Base-by-base conservation (phyloP, 1,140 invertebrate species). In the Drusus annulatus region DNA sequence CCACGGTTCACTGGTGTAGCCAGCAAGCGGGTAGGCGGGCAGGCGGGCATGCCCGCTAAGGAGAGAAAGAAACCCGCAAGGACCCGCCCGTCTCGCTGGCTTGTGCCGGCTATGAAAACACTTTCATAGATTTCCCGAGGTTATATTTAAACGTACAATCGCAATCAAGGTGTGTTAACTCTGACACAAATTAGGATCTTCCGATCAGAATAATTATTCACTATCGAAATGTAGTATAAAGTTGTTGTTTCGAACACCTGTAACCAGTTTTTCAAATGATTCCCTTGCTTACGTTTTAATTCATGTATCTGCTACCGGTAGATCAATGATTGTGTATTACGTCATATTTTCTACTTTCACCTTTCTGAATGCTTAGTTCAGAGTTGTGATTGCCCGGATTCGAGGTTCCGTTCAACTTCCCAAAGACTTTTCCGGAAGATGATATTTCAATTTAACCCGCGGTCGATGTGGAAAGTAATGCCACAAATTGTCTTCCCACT, bases 391-490 rank as follows among this genome's bases (percentile, higher is more conserved):
- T n/a, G 62, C 45, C 13, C 58, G 58, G 17, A 60, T 60, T 60
- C 23, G 16, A 60, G n/a, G 56, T 60, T 23, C 56, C 56, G 56
- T 60, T 60, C 16, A 19, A 60, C 13, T 60, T 28, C 62, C 62
- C 62, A 31, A 36, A 17, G 8, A 1, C 68, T 71, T 51, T 71
- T 71, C 68, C 68, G 68, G 68, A 71, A 36, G 16, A 51, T 52
- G 68, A 52, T 71, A 71, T 52, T 71, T 71, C 68, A 71, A 51
- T 51, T 71, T 50, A 51, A 71, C 10, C 13, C 54, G 68, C 68
- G 68, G 68, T 71, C 68, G 68, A 13, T 5, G 68, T 21, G 68
- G 68, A 71, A 71, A 71, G 68, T 71, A 25, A 17, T 21, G 16
- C 31, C 65, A 69, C 31, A 56, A 60, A 23, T 23, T 45, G 10